Conservation (phyloP, 2,113 vertebrate species). For the Leptobrachium ailaonicum region DNA sequence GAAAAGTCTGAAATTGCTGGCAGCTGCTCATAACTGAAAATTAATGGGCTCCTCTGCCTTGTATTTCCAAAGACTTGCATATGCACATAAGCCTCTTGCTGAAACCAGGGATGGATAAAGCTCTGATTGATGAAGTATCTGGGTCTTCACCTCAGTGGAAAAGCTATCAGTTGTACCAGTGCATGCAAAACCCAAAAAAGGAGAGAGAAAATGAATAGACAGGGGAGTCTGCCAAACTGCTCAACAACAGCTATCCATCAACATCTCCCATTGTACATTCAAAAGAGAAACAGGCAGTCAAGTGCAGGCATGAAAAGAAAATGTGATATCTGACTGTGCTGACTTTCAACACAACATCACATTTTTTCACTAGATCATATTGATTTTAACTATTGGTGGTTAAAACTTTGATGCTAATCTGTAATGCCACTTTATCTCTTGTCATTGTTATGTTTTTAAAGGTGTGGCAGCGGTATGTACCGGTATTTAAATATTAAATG, state of each 20-base stretch:
- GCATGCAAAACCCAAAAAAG: constrained; percentile 34
- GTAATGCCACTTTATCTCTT: too few species aligned
- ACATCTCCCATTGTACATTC: constrained; percentile 11
- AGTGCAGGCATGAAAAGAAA: constrained; percentile 11
- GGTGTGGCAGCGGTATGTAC: too few species aligned
- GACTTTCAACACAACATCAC: not conserved
- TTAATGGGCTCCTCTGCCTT: constrained; percentile 26
- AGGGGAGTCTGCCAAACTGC: constrained; percentile 27
- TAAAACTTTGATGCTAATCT: too few species aligned
- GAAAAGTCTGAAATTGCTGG: constrained; percentile 6
- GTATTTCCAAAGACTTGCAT: constrained; percentile 26
- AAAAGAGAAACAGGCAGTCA: constrained; percentile 11
- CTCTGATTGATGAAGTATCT: constrained; percentile 39
- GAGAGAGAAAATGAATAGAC: constrained; percentile 42
- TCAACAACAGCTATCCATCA: constrained; percentile 43
- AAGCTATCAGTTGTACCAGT: constrained; percentile 15
- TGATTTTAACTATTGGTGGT: not conserved
- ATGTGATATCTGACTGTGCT: not conserved
- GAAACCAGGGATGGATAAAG: constrained; percentile 23
- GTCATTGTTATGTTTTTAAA: too few species aligned
- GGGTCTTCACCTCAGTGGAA: constrained; percentile 11
- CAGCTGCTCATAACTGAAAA: constrained; percentile 30
- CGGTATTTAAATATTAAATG: too few species aligned
- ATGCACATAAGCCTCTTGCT: constrained; percentile 15
- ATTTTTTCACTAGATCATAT: not conserved